These are phyloP conservation scores for Gavia stellata DNA, from an alignment of 2,113 vertebrate species.

Conservation along the genomic window DNA sequence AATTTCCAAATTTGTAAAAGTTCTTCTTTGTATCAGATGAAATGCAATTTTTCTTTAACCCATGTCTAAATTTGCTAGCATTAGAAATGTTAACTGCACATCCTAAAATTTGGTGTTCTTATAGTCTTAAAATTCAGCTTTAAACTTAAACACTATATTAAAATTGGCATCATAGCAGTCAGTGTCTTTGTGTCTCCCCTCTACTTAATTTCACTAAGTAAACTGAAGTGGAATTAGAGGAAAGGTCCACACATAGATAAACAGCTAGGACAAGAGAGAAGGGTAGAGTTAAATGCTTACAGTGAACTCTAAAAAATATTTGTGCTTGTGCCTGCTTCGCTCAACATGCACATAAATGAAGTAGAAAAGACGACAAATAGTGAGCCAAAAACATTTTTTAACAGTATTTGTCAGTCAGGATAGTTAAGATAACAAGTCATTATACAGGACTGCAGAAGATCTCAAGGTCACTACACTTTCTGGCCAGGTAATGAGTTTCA, in stretches of 20 bases:
- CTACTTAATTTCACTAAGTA: background rate
- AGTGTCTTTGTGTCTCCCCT: background rate
- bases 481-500: background rate
- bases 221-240: background rate
- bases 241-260: background rate
- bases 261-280: background rate
- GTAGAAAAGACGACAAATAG: background rate
- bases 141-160: background rate
- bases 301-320: background rate
- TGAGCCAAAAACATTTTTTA: background rate
- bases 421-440: background rate
- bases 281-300: background rate
- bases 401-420: background rate
- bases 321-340: background rate
- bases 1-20: background rate
- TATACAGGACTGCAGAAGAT: background rate
- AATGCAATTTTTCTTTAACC: background rate
- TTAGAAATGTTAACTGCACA: background rate
- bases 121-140: background rate
- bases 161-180: background rate
- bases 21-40: background rate
- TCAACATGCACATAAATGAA: background rate
- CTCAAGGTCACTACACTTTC: background rate
- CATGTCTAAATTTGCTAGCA: background rate
- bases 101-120: background rate